Evolutionary conservation across 2,888 invertebrate species (phyloP).

Genomic region (Melanchra persicariae): DNA sequence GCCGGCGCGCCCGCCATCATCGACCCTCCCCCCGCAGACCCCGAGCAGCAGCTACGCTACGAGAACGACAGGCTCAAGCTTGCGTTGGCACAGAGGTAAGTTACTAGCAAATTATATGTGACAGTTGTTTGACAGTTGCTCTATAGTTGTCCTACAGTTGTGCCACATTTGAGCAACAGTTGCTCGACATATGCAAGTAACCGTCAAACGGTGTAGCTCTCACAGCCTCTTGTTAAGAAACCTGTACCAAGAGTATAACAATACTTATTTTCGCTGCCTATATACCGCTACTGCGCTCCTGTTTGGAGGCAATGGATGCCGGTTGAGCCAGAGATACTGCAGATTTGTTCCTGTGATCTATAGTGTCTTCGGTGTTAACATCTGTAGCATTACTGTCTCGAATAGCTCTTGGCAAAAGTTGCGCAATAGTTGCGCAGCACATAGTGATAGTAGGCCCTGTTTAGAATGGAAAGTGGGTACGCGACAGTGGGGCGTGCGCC

Average conservation of each 20-base stretch:
- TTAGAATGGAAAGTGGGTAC: conserved; percentile 72
- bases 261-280: background rate
- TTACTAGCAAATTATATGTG: conserved; percentile 10
- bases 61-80: conserved; percentile 99
- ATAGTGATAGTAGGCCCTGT: conserved; percentile 48
- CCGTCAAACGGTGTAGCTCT: background rate
- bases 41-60: conserved; percentile 97
- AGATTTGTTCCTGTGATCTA: background rate
- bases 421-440: conserved; percentile 24
- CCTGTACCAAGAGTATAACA: too few species aligned
- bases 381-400: background rate
- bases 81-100: conserved; percentile 97
- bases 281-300: conserved; percentile 8
- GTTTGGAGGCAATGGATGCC: background rate
- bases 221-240: background rate
- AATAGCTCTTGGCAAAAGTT: background rate
- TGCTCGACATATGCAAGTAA: background rate
- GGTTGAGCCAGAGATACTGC: background rate
- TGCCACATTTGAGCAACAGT: too few species aligned
- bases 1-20: conserved; percentile 69
- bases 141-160: background rate
- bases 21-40: conserved; percentile 68
- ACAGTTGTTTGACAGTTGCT: background rate
- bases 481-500: conserved; percentile 78
- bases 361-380: background rate